Base-by-base conservation (phyloP, 2,797 vertebrate genomes). In the Centropyge bicolor region DNA sequence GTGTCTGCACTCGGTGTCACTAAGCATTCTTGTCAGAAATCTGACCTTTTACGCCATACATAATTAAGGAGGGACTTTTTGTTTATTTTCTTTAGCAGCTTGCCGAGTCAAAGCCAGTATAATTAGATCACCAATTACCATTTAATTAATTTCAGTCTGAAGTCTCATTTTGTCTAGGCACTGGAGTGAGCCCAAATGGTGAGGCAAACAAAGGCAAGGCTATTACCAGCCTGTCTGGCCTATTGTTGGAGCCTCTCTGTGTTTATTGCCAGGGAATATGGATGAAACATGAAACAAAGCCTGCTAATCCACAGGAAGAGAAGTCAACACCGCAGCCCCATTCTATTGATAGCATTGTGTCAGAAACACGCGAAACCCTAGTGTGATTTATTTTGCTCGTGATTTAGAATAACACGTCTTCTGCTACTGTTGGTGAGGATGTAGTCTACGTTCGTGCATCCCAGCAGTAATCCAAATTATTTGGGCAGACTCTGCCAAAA, bases 101-200 rank as follows among this genome's bases (percentile, higher is more conserved):
- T 90, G 93, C 90, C 90, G 91, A 95, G 93, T 94, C 94, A 94
- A 94, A 94, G 94, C 91, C 94, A 93, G 93, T 95, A 94, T 95
- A 96, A 96, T 96, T 95, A 96, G 95, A 96, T 95, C 94, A 95
- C 95, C 93, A 95, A 95, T 95, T 95, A 95, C 94, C 92, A 94
- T 95, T 95, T 95, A 94, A 96, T 95, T 95, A 94, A 95, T 96
- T 96, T 95, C 93, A 92, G 92, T 95, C 93, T 95, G 93, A 96
- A 95, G 93, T 95, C 94, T 95, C 93, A 94, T 95, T 96, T 94
- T 93, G 92, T 92, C 88, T 74, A 70, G 76, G 85, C 91, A 87
- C 92, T 95, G 94, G 94, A 95, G 92, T 92, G 93, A 92, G 91
- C 92, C 93, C 92, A 94, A 95, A 94, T 89, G 91, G 90, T 83